Conservation (phyloP, 2,888 invertebrate genomes). For the Thecophora atra region DNA sequence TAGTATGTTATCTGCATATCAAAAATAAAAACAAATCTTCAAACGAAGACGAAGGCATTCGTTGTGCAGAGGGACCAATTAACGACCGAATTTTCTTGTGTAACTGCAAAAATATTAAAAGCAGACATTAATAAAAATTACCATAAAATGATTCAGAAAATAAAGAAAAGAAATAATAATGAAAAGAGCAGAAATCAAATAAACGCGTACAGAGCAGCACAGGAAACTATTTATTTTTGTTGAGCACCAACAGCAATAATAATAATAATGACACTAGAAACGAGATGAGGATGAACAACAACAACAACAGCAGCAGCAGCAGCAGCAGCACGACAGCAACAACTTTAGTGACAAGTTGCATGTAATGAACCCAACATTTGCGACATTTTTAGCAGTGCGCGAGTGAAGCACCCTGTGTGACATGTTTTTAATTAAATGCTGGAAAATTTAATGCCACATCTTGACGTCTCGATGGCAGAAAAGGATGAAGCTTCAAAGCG, state of each 20-base stretch:
- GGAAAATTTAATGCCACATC: slow-evolving; percentile 56
- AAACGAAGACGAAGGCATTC: not conserved
- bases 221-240: slow-evolving; percentile 35
- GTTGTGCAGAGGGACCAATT: not conserved
- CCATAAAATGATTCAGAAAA: slow-evolving; percentile 27
- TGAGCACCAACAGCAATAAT: slow-evolving; percentile 35
- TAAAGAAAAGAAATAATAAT: too few relatives aligned
- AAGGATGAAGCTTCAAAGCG: slow-evolving; percentile 9
- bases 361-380: slow-evolving; percentile 37
- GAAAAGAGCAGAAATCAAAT: not conserved
- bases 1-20: too few relatives aligned
- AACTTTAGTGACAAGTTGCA: slow-evolving; percentile 52
- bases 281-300: slow-evolving; percentile 36
- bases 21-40: too few relatives aligned
- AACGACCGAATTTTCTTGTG: not conserved
- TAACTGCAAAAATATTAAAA: slow-evolving; percentile 27
- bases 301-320: slow-evolving; percentile 22
- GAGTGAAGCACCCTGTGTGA: slow-evolving; percentile 44
- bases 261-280: slow-evolving; percentile 27
- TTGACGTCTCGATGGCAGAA: slow-evolving; percentile 30
- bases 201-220: not conserved
- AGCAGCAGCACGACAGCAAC: not conserved
- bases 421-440: slow-evolving; percentile 63
- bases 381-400: slow-evolving; percentile 33
- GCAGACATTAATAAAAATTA: slow-evolving; percentile 35